Percentiles rank a stretch among this genome's conserved stretches.
phyloP scores from a whole-genome alignment of 2,797 vertebrate genomes.

The Syngnathus acus region DNA sequence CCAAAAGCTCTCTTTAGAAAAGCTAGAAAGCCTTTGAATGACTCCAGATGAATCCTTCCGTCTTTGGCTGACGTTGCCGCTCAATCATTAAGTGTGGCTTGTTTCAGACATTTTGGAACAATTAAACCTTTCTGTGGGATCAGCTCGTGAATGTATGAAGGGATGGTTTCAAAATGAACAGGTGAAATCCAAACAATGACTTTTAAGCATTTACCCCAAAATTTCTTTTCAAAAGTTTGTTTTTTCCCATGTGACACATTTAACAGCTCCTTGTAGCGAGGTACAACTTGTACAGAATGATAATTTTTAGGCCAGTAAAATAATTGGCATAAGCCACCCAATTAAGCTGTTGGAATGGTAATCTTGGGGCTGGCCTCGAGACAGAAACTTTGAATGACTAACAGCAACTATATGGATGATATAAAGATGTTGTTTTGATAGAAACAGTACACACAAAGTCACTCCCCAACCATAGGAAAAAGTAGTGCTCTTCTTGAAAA shows the following conservation, averaged over 20 bases:
- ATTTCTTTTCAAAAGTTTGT: not conserved
- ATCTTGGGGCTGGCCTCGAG: too few species aligned
- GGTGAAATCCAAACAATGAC: not conserved
- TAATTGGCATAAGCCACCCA: not conserved
- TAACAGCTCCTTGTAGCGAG: not conserved
- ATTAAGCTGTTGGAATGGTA: too few species aligned
- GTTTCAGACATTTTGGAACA: conserved; percentile 44
- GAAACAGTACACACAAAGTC: too few species aligned
- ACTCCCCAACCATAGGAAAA: too few species aligned
- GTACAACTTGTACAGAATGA: not conserved
- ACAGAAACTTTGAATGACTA: too few species aligned
- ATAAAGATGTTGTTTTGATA: too few species aligned
- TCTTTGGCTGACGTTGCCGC: conserved; percentile 30
- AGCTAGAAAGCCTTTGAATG: conserved; percentile 28
- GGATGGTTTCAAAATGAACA: not conserved
- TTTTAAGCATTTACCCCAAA: not conserved
- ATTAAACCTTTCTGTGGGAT: conserved; percentile 43
- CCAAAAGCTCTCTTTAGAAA: conserved; percentile 9
- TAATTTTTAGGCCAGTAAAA: not conserved
- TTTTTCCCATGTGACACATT: not conserved
- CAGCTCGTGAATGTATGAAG: conserved; percentile 11
- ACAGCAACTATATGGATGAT: too few species aligned
- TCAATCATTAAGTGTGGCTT: conserved; percentile 43
- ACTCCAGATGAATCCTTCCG: conserved; percentile 16
- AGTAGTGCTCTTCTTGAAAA: too few species aligned